Evolutionary conservation across 2,888 invertebrate genomes (phyloP), one percentile per base, ranked within the genome.

Genomic region (Patella depressa): DNA sequence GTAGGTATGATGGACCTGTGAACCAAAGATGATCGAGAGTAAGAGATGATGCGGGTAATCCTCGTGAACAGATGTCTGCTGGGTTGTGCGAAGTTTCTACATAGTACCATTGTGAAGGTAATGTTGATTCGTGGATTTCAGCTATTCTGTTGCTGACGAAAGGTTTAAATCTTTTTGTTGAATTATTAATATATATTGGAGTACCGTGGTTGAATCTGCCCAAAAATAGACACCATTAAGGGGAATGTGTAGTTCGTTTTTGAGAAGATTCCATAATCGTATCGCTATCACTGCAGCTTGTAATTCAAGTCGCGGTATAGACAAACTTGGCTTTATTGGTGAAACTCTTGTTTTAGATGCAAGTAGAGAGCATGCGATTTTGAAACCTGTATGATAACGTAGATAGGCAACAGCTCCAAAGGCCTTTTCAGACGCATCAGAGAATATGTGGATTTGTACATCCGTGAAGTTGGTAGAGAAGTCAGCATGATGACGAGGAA

Each of bases 151-250:
- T 53, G 14, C 53, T 24, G 14, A 72, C 72, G n/a, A 72, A 72
- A 15, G 72, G 72, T 72, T 72, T 72, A 45, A 72, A 72, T 19
- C 72, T 45, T 34, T 72, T 72, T 34, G 72, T 54, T 34, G 45
- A 24, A n/a, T 72, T 72, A 53, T 72, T 72, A n/a, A 72, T 53
- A 11, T 53, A 11, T 72, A 72, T 55, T 72, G 72, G 2, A 72
- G 34, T 12, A 72, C 72, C 24, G 53, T 59, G 17, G 59, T 59
- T 14, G 59, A 59, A 59, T 59, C 57, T 17, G 57, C 5, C 57
- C 57, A 57, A 17, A 72, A 72, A 12, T 34, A 45, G 17, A 29
- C 45, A 53, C 17, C 53, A 45, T 72, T 9, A 72, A 72, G 7
- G n/a, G 45, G 45, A 45, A 72, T n/a, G 12, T 29, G 72, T n/a